Percentiles rank a stretch among this genome's conserved stretches.
Conservation (phyloP, 2,113 vertebrate species). For the Sylvietta virens region DNA sequence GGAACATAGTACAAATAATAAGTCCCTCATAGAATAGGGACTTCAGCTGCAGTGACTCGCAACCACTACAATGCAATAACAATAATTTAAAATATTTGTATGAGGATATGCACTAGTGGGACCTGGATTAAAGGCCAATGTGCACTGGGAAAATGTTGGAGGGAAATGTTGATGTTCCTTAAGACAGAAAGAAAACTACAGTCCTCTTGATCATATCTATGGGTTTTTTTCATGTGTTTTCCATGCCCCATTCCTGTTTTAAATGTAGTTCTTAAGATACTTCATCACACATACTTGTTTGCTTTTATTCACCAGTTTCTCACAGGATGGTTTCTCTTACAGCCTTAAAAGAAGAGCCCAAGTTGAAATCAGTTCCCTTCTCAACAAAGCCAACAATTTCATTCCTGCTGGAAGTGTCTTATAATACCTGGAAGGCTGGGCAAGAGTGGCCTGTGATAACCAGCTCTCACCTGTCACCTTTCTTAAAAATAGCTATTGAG, state of each 20-base stretch:
- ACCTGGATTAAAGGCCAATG: not conserved
- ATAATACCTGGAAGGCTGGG: not conserved
- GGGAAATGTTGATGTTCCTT: no score
- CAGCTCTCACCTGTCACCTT: slow-evolving; percentile 31
- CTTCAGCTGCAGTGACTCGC: not conserved
- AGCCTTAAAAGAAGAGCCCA: not conserved
- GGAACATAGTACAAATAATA: not conserved
- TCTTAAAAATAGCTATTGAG: slow-evolving; percentile 42
- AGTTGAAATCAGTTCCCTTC: not conserved
- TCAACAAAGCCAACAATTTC: not conserved
- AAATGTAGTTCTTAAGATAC: not conserved
- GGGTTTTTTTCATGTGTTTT: not conserved
- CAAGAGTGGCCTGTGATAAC: not conserved
- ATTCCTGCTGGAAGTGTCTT: not conserved
- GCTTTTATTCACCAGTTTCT: not conserved
- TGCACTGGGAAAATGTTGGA: not conserved
- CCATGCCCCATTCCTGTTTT: not conserved
- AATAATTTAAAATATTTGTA: not conserved
- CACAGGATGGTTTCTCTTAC: not conserved
- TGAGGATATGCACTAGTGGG: not conserved
- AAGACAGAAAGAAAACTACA: not conserved
- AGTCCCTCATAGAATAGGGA: not conserved
- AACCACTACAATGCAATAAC: not conserved
- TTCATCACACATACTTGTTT: not conserved
- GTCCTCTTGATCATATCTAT: not conserved